phyloP scores from a whole-genome alignment of 2,888 invertebrate species.

The Pycnomerus fuliginosus region DNA sequence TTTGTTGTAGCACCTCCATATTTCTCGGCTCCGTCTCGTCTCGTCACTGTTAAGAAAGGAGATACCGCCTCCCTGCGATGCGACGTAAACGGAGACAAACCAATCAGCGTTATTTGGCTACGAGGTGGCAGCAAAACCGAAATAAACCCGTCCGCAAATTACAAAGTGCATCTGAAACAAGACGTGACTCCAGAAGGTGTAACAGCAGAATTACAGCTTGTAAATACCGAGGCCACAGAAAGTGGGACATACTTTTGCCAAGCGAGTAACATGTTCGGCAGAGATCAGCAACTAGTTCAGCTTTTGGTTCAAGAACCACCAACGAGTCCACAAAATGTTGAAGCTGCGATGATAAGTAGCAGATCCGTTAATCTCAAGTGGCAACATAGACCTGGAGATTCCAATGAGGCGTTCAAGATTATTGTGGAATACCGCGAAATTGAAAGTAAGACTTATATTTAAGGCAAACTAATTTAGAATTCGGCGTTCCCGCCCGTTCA shows the following conservation, averaged over 20 bases:
- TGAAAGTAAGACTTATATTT: conserved; percentile 54
- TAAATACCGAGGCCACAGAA: conserved; percentile 67
- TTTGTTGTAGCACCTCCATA: conserved; percentile 65
- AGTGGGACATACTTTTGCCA: conserved; percentile 78
- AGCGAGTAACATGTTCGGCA: conserved; percentile 72
- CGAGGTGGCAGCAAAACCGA: conserved; percentile 69
- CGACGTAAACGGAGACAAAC: conserved; percentile 77
- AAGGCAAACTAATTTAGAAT: background rate
- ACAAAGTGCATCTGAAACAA: conserved; percentile 63
- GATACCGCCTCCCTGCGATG: conserved; percentile 73
- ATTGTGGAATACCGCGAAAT: conserved; percentile 67
- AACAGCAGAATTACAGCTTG: conserved; percentile 69
- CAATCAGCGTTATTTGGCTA: conserved; percentile 75
- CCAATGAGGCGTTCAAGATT: conserved; percentile 70
- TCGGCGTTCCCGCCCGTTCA: no score
- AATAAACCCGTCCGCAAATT: conserved; percentile 70
- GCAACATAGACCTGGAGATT: conserved; percentile 68
- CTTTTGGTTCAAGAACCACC: conserved; percentile 76
- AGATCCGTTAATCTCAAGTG: conserved; percentile 74
- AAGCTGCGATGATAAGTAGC: conserved; percentile 70
- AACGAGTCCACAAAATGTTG: conserved; percentile 66
- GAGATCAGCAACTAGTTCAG: conserved; percentile 71
- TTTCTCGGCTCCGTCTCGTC: conserved; percentile 67
- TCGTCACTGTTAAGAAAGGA: conserved; percentile 71
- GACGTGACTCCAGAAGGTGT: conserved; percentile 70